Percentiles rank a stretch among this genome's conserved stretches.
These are phyloP conservation scores for Cuniculus paca DNA, from an alignment of 2,797 vertebrate genomes.

Conservation along the genomic window DNA sequence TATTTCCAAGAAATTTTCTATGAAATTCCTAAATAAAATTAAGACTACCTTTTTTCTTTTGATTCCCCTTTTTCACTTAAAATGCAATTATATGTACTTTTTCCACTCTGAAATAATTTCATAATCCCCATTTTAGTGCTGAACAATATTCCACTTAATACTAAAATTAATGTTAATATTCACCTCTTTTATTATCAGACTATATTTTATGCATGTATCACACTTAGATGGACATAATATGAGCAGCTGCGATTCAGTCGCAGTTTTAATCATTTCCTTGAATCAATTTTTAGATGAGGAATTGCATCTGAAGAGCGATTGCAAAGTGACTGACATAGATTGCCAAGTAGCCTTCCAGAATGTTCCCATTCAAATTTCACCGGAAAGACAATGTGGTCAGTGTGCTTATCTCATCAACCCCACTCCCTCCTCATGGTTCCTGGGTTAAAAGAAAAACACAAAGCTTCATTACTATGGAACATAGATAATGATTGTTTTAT, in stretches of 20 bases:
- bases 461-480: not conserved
- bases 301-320: not conserved
- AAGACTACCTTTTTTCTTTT: not conserved
- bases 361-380: not conserved
- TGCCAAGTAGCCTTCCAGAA: not conserved
- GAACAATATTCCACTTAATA: not conserved
- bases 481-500: not conserved
- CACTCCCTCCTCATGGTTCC: accelerated
- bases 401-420: not conserved
- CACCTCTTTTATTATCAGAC: not conserved
- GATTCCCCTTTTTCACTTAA: not conserved
- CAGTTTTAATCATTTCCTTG: slow-evolving; percentile 26
- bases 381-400: not conserved
- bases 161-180: not conserved
- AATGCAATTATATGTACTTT: not conserved
- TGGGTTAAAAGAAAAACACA: not conserved
- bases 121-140: not conserved
- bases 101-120: not conserved
- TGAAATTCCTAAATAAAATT: not conserved
- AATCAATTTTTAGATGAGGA: slow-evolving; percentile 15
- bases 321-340: not conserved
- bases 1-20: not conserved
- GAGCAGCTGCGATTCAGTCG: not conserved
- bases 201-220: not conserved
- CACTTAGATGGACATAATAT: not conserved